A percentile compares a stretch with the other conserved stretches of the same genome.
These are phyloP conservation scores for Lamellibrachia luymesi DNA, from an alignment of 1,140 invertebrate genomes.

Conservation along the genomic window DNA sequence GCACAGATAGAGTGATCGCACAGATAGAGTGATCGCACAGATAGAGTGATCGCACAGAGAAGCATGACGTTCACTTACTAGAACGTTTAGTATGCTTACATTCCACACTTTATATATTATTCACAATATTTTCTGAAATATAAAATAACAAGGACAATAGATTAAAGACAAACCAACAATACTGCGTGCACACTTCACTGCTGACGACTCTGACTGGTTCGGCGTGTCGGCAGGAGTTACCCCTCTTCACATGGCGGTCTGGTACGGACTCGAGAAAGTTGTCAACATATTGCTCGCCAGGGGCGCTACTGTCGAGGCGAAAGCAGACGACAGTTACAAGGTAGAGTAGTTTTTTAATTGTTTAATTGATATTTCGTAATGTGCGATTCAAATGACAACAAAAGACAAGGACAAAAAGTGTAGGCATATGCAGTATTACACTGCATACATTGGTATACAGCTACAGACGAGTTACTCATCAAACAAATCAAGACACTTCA, in stretches of 20 bases:
- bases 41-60: not conserved
- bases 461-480: not conserved
- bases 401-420: not conserved
- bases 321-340: constrained; percentile 27
- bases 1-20: too few relatives aligned
- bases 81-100: not conserved
- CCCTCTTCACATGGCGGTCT: constrained; percentile 17
- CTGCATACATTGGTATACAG: not conserved
- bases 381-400: not conserved
- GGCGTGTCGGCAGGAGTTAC: constrained; percentile 4
- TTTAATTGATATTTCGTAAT: not conserved
- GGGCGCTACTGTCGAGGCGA: constrained; percentile 19
- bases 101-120: not conserved
- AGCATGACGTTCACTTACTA: not conserved
- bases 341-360: not conserved
- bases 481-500: too few relatives aligned
- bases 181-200: not conserved
- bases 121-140: not conserved
- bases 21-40: too few relatives aligned
- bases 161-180: not conserved
- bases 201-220: not conserved
- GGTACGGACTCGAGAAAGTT: constrained; percentile 23
- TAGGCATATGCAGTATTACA: not conserved
- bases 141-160: not conserved
- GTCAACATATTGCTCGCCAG: not conserved